Evolutionary conservation across 2,797 vertebrate genomes (phyloP).

Genomic region (Scyliorhinus canicula): DNA sequence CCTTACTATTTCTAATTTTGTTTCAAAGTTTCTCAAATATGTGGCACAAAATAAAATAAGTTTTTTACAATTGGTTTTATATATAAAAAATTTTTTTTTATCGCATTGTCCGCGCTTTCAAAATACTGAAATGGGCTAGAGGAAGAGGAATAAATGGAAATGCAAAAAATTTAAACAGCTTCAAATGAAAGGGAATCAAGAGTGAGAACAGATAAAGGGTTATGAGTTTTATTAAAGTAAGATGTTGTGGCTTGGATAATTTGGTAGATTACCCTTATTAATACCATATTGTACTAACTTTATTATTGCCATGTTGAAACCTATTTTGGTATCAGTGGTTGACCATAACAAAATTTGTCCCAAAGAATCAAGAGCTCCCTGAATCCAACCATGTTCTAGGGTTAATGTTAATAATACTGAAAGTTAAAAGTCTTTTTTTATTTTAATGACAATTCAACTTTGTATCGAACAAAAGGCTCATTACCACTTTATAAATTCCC

Average conservation of each 20-base stretch:
- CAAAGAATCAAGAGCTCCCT: neutral
- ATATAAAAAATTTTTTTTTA: neutral
- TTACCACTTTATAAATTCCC: constrained; percentile 17
- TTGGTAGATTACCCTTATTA: neutral
- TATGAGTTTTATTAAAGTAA: neutral
- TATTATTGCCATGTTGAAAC: neutral
- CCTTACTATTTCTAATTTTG: neutral
- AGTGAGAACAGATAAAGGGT: neutral
- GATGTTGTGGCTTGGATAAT: neutral
- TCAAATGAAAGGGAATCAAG: neutral
- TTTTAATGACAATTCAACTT: constrained; percentile 12
- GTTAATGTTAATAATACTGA: neutral
- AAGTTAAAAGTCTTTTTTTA: constrained; percentile 7
- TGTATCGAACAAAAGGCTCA: neutral
- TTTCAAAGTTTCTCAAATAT: neutral
- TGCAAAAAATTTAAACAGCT: too few species aligned
- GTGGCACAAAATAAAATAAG: neutral
- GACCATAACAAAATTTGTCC: neutral
- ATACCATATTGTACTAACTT: neutral
- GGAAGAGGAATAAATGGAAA: neutral
- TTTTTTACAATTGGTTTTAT: neutral
- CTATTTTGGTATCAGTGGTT: neutral
- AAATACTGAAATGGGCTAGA: neutral
- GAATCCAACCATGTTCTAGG: neutral
- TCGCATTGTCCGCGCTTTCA: too few species aligned